These are phyloP conservation scores for Morone saxatilis DNA, from an alignment of 2,113 vertebrate species.

Conservation along the genomic window DNA sequence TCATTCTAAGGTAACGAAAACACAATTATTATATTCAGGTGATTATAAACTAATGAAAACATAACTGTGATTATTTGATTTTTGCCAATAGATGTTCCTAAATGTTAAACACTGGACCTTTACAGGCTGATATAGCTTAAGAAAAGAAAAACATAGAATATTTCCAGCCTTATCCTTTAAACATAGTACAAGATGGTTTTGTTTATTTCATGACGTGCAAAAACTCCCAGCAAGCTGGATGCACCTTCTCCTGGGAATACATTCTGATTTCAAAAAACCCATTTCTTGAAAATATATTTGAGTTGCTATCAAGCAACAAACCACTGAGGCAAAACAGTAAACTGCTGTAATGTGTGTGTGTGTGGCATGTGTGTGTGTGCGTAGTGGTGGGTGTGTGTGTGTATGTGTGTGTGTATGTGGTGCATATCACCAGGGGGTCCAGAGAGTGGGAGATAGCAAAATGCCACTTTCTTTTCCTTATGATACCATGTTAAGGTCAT, in stretches of 20 bases:
- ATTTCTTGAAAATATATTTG: conserved; percentile 26
- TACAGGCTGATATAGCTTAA: not conserved
- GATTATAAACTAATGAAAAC: too few relatives aligned
- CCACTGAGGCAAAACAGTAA: conserved; percentile 33
- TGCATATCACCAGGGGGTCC: conserved; percentile 39
- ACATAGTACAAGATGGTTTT: conserved; percentile 10
- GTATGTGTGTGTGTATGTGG: conserved; percentile 49
- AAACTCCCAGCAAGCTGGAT: conserved; percentile 12
- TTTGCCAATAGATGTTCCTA: too few relatives aligned
- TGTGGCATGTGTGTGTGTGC: too few relatives aligned
- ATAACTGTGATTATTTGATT: too few relatives aligned
- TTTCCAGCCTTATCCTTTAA: conserved; percentile 14
- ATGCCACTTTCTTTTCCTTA: conserved; percentile 61
- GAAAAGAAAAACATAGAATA: not conserved
- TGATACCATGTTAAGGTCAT: conserved; percentile 69
- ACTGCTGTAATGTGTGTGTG: conserved; percentile 27
- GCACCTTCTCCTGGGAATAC: conserved; percentile 26
- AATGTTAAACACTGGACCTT: too few relatives aligned
- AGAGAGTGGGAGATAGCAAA: conserved; percentile 49
- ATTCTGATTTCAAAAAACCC: conserved; percentile 17
- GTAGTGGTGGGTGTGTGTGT: conserved; percentile 40
- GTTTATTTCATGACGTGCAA: conserved; percentile 24
- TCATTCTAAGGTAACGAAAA: too few relatives aligned
- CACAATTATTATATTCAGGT: too few relatives aligned
- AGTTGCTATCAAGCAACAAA: conserved; percentile 34